Base-by-base conservation (phyloP, 2,113 vertebrate genomes). In the Oncorhynchus masou region DNA sequence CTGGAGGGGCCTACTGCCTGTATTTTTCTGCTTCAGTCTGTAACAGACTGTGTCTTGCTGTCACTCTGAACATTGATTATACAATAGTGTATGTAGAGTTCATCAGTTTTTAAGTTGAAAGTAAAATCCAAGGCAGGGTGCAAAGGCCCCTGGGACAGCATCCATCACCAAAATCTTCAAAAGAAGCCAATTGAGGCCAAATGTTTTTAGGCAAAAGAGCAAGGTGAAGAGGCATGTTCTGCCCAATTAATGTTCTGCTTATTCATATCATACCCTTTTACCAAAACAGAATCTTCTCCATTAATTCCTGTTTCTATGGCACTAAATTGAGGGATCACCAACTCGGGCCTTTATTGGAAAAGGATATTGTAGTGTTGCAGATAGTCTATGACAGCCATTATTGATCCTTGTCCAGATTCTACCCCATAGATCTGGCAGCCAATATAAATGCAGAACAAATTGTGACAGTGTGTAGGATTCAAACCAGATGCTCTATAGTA, bases 391-490 rank as follows among this genome's bases (percentile, higher is more conserved):
- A 68, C 19, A 51, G 24, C n/a, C 59, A 25, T 72, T 45, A 59
- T 48, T 72, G 15, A 74, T 66, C 34, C 9, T 27, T 51, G 65
- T 45, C n/a, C 65, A 69, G 25, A 60, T 76, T 62, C 29, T 73
- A 65, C 39, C 24, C 19, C 16, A 19, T 74, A 34, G 71, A 66
- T 67, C 69, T 70, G 49, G 5, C 69, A 70, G 54, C 57, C 22
- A n/a, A 69, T 68, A 45, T 25, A 48, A 27, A 19, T 69, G 65
- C 68, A 8, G 51, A 60, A 45, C 80, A 82, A 62, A 71, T 75
- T 78, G 49, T 67, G 72, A 59, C 69, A 67, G 19, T 31, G 31
- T 70, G 16, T 62, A 62, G 68, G 69, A 72, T 71, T 22, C 45
- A 11, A 74, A 71, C 29, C 48, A 67, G 39, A 74, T 66, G 69